Evolutionary conservation across 2,797 vertebrate species (phyloP), one percentile per base, ranked within the genome.

Genomic region (Alcedo atthis): DNA sequence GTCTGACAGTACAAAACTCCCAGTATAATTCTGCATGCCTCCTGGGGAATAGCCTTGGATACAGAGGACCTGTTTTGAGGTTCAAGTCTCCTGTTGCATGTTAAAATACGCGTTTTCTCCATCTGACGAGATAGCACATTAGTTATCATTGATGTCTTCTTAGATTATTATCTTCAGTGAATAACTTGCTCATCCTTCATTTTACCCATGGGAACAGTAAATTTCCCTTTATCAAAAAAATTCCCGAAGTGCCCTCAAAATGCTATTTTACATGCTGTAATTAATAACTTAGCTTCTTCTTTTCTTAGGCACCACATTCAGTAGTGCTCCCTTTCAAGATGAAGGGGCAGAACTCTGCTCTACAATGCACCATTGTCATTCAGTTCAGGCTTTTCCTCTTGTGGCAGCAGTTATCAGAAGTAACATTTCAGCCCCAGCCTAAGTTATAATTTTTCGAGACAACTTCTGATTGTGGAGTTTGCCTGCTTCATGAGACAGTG

Each of bases 331-430:
- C 48, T 84, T 88, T 83, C 76, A 89, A 53, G 79, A 61, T 78
- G 81, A 82, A 63, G 1, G 74, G 84, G 66, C 83, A 78, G 89
- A 85, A 76, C 58, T 61, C 1, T 37, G 1, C 15, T 35, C 40
- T 35, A 26, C 5, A 6, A 62, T 28, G 16, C 21, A 37, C 18
- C 2, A 11, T n/a, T 93, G 79, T 86, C 48, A 73, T 81, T 71
- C 75, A 68, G 85, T 53, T 92, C 81, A 58, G 71, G 55, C 54
- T 85, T 66, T 79, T 76, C 48, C 82, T 75, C 89, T 69, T 45
- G 63, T 53, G 75, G 82, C 66, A 93, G 87, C 85, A 86, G 45
- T 28, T 55, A 87, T 46, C 75, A 85, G 88, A 87, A 86, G 87
- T 73, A 76, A 80, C 37, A 15, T 43, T 58, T 69, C 89, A 92